Base-by-base conservation (phyloP, 2,113 vertebrate species). In the Rafetus swinhoei region DNA sequence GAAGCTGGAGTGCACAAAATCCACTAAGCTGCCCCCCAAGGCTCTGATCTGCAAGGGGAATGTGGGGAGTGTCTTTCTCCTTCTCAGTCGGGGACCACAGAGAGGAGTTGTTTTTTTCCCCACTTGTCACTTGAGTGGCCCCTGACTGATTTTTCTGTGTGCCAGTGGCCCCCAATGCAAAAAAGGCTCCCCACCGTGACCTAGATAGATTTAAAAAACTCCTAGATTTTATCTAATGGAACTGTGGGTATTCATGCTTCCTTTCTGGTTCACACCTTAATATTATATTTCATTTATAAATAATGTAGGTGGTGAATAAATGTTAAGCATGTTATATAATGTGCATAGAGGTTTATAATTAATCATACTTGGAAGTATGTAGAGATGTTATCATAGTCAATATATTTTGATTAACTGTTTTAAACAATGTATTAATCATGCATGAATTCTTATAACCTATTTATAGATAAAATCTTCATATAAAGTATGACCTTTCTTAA, bases 201-300 rank as follows among this genome's bases (percentile, higher is more conserved):
- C 45, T 54, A 54, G 53, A 54, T 39, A 39, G 39, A 39, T 84
- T 53, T 53, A 53, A 53, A 53, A 53, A 53, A 53, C 53, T 13
- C 9, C 53, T 53, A 53, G 53, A 53, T 53, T 53, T 9, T 53
- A 53, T 81, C 29, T n/a, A 53, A 21, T 32, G 3, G 82, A 82
- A n/a, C 12, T 85, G 59, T 65, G 18, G 69, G 57, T 79, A 79
- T 53, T 5, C 3, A 57, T 9, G 4, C 62, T 65, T 91, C 27
- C 24, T 91, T 0, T 0, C 2, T 0, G 1, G 8, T 69, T 94
- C 59, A 65, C 39, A 32, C 84, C 84, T 86, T 50, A 77, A 1
- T 29, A 86, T 69, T 79, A 81, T 3, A 50, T 72, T 79, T 8
- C 72, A 88, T 74, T 50, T 29, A 81, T 55, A 35, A 2, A 16